Evolutionary conservation across 2,797 vertebrate genomes (phyloP), one percentile per base, ranked within the genome.

Genomic region (Schizopygopsis malacanthus): DNA sequence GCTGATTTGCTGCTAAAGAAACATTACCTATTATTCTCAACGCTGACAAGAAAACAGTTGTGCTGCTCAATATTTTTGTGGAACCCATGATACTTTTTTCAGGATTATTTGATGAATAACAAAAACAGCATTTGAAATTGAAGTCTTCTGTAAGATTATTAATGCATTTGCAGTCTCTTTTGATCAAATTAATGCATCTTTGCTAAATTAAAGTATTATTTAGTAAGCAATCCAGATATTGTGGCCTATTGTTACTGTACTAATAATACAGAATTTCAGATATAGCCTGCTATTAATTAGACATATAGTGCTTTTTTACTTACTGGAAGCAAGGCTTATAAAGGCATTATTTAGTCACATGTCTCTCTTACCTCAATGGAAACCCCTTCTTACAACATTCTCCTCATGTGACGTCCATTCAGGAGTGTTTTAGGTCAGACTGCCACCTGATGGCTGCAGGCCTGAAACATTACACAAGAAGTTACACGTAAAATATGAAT

Each of bases 361-460:
- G n/a, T 65, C 39, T 79, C 4, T 79, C 22, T 61, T 28, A 25
- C 3, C 22, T 79, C 16, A 79, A 78, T 25, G 3, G 39, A 47
- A 2, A 76, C 9, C 56, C 54, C 25, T 63, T 25, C 59, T 28
- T 79, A 11, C 39, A 25, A 13, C 39, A 15, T 54, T 77, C 5
- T 56, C 50, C 18, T 50, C 18, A 4, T 15, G 47, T 20, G 37
- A 56, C 37, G 13, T n/a, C 45, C 28, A 61, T 1, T 50, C 61
- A 73, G 47, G 59, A 61, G n/a, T 47, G 22, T 52, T 61, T 54
- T 41, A 22, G 10, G 54, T 70, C 25, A 59, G 63, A 67, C 52
- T 25, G 72, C 73, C 67, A 70, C 54, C 83, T 80, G 67, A 22
- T 50, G 87, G 25, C 37, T 65, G 43, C 28, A 76, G 39, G 16